Base-by-base conservation (phyloP, 92 coral and sea anemone species). In the Parazoanthus darwini region DNA sequence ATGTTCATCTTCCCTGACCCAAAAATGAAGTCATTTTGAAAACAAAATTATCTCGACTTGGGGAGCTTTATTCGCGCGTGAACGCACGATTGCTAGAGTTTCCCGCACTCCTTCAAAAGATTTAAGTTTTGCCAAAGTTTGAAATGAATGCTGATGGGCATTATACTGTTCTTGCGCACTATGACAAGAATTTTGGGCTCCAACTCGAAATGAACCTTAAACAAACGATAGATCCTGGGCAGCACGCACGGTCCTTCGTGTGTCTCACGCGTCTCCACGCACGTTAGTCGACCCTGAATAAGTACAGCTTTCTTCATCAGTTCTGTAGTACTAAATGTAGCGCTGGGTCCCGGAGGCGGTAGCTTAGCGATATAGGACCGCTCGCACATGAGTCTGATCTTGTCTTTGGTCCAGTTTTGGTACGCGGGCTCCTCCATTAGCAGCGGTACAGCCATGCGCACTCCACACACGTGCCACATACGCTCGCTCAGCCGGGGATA, bases 391-490 rank as follows among this genome's bases (percentile, higher is more conserved):
- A 97, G 88, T 29, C 98, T 86, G 38, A 97, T 92, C 80, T 92
- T 95, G 86, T 97, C 98, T 65, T 95, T 95, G 44, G 98, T 94
- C 98, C 97, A 94, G 89, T 90, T 96, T 88, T 91, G 93, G 88
- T 97, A 97, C 54, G 92, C 82, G 8, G 96, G 94, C 73, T 92
- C 91, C 68, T 93, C 96, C 94, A 97, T 90, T 20, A 97, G 95
- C 10, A 95, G 95, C 18, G 99, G 99, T 6, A 97, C 99, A 20
- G 99, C 98, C 46, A 97, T 90, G 82, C 99, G 94, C 6, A 97
- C 94, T 42, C 97, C 95, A 70, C 97, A 94, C 8, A 97, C 99
- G 42, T 93, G 94, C 99, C 99, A 97, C 68, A 97, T 82, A 48
- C 93, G 83, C 75, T 95, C 93, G 38, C 88, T 82, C 5, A 97